Evolutionary conservation across 2,888 invertebrate species (phyloP), one percentile per base, ranked within the genome.

Genomic region (Liodrosophila aerea): DNA sequence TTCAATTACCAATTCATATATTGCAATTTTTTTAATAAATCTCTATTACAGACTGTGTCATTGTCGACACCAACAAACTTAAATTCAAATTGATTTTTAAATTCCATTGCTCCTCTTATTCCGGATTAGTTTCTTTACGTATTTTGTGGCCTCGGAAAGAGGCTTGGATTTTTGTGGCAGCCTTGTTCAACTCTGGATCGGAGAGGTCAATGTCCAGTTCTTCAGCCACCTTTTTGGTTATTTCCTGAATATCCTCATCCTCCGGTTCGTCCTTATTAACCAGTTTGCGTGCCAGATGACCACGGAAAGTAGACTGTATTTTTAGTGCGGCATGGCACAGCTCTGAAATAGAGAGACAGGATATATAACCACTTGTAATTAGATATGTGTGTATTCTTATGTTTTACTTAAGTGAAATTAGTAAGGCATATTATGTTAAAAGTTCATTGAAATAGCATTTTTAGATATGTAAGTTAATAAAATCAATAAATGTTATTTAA

Each of bases 91-190:
- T 29, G 9, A 22, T 41, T 18, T 27, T 33, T 29, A 8, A 16
- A 41, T 15, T 27, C 9, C 37, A 29, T 13, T 43, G 40, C 18
- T 44, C 50, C 49, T 54, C 68, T 82, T 88, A 89, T 81, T 87
- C 83, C 27, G 76, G 56, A 49, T 63, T 59, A 64, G 82, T 65
- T 11, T 95, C 95, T 90, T 95, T 95, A 91, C 96, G 96, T 53
- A 93, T 95, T 91, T 95, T 95, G 91, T 96, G 96, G 63, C 96
- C 96, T 71, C 97, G 94, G 93, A 97, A 97, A 44, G 96, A 96
- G 52, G 97, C 96, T 89, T 97, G 97, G 71, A 97, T 97, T 91
- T 96, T 97, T 63, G 96, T 95, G 22, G 97, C 97, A 0, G 97
- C 97, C 89, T 96, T 95, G 91, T 96, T 94, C 84, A 97, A 91